Evolutionary conservation across 1,140 invertebrate genomes (phyloP).

Genomic region (Sitobion miscanthi): DNA sequence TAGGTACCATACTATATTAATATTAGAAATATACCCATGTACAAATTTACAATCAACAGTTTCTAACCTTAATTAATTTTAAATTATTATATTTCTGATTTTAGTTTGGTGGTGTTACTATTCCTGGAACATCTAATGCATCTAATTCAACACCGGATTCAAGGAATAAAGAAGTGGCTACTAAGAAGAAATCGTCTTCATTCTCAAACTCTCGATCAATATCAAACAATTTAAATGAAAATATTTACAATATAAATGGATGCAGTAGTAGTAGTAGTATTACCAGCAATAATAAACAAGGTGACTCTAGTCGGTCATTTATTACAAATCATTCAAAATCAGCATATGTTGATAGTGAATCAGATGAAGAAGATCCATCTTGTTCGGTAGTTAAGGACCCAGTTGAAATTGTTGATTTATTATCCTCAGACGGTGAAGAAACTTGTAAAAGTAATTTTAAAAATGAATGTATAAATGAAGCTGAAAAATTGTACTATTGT

Average conservation of each 20-base stretch:
- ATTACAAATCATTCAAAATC: background rate
- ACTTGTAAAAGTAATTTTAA: background rate
- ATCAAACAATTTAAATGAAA: background rate
- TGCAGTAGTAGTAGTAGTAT: background rate
- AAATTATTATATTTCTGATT: constrained; percentile 12
- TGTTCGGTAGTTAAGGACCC: background rate
- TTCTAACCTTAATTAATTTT: background rate
- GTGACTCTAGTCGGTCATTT: background rate
- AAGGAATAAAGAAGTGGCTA: background rate
- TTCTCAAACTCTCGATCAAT: background rate
- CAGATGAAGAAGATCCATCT: constrained; percentile 31
- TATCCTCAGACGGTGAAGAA: constrained; percentile 45
- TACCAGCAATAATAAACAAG: background rate
- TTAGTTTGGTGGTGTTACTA: constrained; percentile 16
- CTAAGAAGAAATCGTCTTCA: background rate
- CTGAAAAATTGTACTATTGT: background rate
- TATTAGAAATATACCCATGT: background rate
- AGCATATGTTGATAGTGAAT: background rate
- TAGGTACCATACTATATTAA: background rate
- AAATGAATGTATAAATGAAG: background rate
- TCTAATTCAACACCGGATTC: background rate
- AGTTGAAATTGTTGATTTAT: constrained; percentile 6
- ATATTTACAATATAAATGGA: background rate
- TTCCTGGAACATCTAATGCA: background rate
- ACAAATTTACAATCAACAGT: background rate